A percentile compares a stretch with the other conserved stretches of the same genome.
Evolutionary conservation across 2,113 vertebrate genomes (phyloP).

Genomic region (Cranoglanis bouderius): DNA sequence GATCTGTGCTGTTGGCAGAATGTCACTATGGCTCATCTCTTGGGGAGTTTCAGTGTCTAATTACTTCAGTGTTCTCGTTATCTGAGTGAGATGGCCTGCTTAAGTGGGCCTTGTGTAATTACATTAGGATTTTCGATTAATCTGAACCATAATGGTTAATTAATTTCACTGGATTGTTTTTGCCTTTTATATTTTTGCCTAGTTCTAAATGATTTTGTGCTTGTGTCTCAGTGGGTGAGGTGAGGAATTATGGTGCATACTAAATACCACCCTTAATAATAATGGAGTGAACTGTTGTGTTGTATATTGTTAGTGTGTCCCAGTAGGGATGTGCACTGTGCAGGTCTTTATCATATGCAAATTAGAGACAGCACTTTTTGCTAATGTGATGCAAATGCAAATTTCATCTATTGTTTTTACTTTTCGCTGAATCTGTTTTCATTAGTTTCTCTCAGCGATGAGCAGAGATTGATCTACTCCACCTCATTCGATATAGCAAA

Average conservation of each 20-base stretch:
- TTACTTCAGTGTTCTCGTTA: constrained; percentile 52
- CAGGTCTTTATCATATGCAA: background rate
- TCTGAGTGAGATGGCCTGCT: constrained; percentile 48
- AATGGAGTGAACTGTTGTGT: background rate
- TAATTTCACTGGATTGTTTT: constrained; percentile 46
- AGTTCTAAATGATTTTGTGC: constrained; percentile 29
- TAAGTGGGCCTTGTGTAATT: constrained; percentile 56
- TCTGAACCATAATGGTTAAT: constrained; percentile 51
- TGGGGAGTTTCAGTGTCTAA: constrained; percentile 53
- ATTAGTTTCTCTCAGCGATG: background rate
- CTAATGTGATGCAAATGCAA: constrained; percentile 28
- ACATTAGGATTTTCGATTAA: constrained; percentile 57
- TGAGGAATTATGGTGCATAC: background rate
- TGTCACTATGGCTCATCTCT: constrained; percentile 21
- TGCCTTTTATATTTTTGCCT: background rate
- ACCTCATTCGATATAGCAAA: too few relatives aligned
- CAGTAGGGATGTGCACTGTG: background rate
- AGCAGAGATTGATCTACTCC: background rate
- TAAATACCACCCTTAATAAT: constrained; percentile 24
- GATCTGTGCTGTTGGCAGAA: constrained; percentile 25
- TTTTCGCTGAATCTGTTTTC: constrained; percentile 6
- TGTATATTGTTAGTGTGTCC: constrained; percentile 9
- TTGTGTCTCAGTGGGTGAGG: background rate
- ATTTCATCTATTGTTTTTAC: background rate
- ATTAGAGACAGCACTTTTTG: background rate